Evolutionary conservation across 2,113 vertebrate genomes (phyloP).

Genomic region (Carassius gibelio): DNA sequence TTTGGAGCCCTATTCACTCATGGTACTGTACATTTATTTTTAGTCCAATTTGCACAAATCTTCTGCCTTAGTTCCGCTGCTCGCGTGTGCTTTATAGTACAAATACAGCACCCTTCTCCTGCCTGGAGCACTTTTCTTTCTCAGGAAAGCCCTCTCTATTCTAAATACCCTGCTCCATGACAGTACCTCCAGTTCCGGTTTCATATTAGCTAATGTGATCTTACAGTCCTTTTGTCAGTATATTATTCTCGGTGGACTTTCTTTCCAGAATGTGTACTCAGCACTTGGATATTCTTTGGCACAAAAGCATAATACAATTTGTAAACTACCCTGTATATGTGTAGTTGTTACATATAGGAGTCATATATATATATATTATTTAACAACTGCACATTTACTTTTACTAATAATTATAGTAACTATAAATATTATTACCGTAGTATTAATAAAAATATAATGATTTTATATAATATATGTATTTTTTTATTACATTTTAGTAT

Average conservation of each 20-base stretch:
- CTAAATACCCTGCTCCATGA: neutral
- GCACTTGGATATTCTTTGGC: neutral
- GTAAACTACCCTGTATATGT: neutral
- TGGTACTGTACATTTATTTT: conserved; percentile 53
- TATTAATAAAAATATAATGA: too few species aligned
- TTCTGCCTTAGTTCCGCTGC: conserved; percentile 39
- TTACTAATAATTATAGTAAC: too few species aligned
- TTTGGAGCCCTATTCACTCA: conserved; percentile 30
- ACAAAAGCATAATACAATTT: neutral
- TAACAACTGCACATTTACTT: too few species aligned
- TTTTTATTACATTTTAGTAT: too few species aligned
- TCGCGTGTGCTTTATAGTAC: conserved; percentile 33
- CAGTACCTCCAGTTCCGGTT: conserved; percentile 22
- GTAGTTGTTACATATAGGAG: neutral
- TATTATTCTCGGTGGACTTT: neutral
- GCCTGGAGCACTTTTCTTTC: conserved; percentile 21
- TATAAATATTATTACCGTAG: too few species aligned
- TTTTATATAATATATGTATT: too few species aligned
- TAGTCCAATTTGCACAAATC: conserved; percentile 49
- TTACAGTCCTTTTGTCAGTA: neutral
- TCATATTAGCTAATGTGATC: conserved; percentile 18
- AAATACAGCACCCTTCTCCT: conserved; percentile 24
- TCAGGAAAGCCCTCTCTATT: conserved; percentile 28
- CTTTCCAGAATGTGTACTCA: neutral
- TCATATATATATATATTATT: neutral